Conservation (phyloP, 2,797 vertebrate species). For the Ataeniobius toweri region DNA sequence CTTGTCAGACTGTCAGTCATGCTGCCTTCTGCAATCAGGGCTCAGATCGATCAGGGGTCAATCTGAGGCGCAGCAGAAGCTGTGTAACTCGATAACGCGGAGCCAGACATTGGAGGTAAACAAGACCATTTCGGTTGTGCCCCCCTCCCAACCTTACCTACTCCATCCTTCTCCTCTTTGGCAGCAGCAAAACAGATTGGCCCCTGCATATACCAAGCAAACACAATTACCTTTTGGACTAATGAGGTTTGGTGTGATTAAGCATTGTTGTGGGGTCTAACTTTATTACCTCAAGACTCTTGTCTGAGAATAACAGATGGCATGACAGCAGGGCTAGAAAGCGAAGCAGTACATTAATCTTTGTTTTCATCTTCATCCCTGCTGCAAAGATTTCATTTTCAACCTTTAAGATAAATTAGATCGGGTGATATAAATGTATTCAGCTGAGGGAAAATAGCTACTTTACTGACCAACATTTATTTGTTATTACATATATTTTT, state of each 20-base stretch:
- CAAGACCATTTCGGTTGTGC: conserved; percentile 74
- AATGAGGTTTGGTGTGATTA: conserved; percentile 81
- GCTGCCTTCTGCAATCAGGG: conserved; percentile 79
- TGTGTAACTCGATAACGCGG: conserved; percentile 79
- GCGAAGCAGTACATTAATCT: conserved; percentile 69
- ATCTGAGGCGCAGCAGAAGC: conserved; percentile 66
- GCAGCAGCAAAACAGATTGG: conserved; percentile 73
- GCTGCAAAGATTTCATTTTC: conserved; percentile 72
- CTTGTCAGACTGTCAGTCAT: conserved; percentile 77
- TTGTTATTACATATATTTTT: conserved; percentile 12
- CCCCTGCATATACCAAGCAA: conserved; percentile 74
- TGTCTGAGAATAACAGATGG: conserved; percentile 78
- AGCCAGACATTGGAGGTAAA: conserved; percentile 82
- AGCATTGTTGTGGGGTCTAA: conserved; percentile 80
- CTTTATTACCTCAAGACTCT: conserved; percentile 73
- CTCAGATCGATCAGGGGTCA: conserved; percentile 83
- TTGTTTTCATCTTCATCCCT: conserved; percentile 63
- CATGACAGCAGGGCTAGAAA: conserved; percentile 72
- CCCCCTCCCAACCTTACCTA: conserved; percentile 9
- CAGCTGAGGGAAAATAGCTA: conserved; percentile 26
- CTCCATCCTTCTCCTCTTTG: conserved; percentile 62
- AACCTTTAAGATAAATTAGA: conserved; percentile 60
- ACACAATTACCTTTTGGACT: conserved; percentile 79
- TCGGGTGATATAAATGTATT: conserved; percentile 58
- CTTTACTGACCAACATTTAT: conserved; percentile 28